These are phyloP conservation scores for Operophtera brumata DNA, from an alignment of 2,888 invertebrate species.

Conservation along the genomic window DNA sequence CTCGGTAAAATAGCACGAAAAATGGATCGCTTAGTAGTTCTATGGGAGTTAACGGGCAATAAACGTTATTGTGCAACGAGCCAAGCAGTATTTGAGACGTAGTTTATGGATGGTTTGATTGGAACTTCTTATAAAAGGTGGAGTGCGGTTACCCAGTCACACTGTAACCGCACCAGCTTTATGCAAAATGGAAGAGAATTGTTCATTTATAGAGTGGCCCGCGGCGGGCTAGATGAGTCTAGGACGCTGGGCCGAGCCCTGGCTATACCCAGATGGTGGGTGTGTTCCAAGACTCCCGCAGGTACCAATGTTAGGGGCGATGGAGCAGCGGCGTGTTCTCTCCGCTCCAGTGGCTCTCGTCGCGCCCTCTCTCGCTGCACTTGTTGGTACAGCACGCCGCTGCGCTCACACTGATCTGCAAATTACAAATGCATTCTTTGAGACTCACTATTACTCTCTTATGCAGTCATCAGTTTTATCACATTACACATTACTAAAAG, in stretches of 20 bases:
- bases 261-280: constrained; percentile 61
- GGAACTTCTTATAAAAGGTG: neutral
- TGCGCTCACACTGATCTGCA: constrained; percentile 53
- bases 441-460: no score
- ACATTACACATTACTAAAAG: no score
- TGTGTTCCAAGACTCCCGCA: constrained; percentile 40
- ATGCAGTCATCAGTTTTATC: no score
- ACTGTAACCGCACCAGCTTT: neutral
- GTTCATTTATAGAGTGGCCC: neutral
- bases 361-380: constrained; percentile 53
- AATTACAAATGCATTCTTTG: constrained; percentile 3
- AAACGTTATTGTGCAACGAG: no score
- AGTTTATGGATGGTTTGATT: neutral
- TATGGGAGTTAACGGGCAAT: no score
- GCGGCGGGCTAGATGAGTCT: constrained; percentile 1
- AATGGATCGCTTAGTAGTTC: no score
- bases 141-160: neutral
- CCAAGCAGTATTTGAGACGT: neutral
- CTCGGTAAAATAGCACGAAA: no score
- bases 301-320: constrained; percentile 64
- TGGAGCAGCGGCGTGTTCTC: constrained; percentile 67
- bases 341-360: constrained; percentile 49
- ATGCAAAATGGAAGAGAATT: neutral
- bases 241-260: constrained; percentile 7
- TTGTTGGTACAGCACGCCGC: constrained; percentile 68